A percentile compares a stretch with the other conserved stretches of the same genome.
Evolutionary conservation across 2,113 vertebrate species (phyloP).

Genomic region (Chionis minor): DNA sequence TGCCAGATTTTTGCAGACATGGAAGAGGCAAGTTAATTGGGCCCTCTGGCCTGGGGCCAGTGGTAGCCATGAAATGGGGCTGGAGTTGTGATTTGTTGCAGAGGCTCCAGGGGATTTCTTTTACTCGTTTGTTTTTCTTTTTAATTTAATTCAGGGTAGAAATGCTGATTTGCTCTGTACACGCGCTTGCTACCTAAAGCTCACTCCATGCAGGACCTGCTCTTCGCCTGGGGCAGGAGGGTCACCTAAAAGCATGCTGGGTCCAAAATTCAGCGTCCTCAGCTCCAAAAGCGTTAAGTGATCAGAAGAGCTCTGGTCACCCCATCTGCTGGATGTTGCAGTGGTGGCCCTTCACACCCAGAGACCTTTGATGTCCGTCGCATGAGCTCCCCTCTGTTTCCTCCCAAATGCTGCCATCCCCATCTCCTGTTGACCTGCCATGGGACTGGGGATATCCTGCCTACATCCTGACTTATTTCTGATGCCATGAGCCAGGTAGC

Average conservation of each 20-base stretch:
- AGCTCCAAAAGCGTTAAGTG: neutral
- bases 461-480: neutral
- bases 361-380: neutral
- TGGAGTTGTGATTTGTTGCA: neutral
- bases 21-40: neutral
- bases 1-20: neutral
- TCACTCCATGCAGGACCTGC: fast-evolving
- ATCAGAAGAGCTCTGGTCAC: neutral
- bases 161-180: neutral
- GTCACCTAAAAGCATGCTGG: neutral
- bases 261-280: neutral
- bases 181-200: neutral
- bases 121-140: neutral
- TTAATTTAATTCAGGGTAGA: neutral
- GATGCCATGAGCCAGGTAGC: neutral
- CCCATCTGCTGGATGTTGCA: neutral
- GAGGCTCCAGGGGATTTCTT: neutral
- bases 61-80: neutral
- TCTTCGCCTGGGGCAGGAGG: neutral
- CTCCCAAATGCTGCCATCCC: neutral
- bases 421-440: neutral
- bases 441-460: neutral
- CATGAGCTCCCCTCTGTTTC: neutral
- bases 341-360: neutral
- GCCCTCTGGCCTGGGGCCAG: neutral